Evolutionary conservation across 2,888 invertebrate species (phyloP), one percentile per base, ranked within the genome.

Genomic region (Glaucopsyche alexis): DNA sequence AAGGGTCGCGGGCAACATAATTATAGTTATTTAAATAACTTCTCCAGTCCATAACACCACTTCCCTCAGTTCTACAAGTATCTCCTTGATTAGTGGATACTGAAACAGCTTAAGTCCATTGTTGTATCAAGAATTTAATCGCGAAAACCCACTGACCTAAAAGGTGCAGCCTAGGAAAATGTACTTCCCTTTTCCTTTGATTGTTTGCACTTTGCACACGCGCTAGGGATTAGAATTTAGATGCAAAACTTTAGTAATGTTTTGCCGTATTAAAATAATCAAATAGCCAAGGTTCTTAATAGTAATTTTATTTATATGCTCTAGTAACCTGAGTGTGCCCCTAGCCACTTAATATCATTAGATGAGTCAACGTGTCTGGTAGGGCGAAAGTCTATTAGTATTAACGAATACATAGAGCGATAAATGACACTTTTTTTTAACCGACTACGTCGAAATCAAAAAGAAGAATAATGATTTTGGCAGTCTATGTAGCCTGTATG

Each of bases 61-160:
- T 11, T 11, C 13, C 11, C 11, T 47, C 47, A 47, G 47, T 13
- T 47, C 47, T 42, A 50, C 60, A 29, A 29, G 29, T 16, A 29
- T 29, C 9, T 16, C 60, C 2, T 3, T 7, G 60, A 60, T 60
- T 60, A 60, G 29, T 1, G 5, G 50, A 14, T 29, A 29, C 47
- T 69, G 13, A 69, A 69, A 69, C 47, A 69, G 11, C 13, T 60
- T 7, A 29, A 47, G 47, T 29, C 49, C 14, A 69, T 69, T 69
- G 64, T 40, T 65, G 47, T 19, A 47, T 19, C 7, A 29, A 47
- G 49, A 69, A 69, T 69, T 69, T 47, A 29, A 47, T 69, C 69
- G 47, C 29, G 29, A 69, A 69, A 69, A 69, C 69, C 49, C 29
- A 69, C 69, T 69, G 49, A 69, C 69, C 69, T 69, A 49, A 69